Base-by-base conservation (phyloP, 2,797 vertebrate species). In the Sebastes umbrosus region DNA sequence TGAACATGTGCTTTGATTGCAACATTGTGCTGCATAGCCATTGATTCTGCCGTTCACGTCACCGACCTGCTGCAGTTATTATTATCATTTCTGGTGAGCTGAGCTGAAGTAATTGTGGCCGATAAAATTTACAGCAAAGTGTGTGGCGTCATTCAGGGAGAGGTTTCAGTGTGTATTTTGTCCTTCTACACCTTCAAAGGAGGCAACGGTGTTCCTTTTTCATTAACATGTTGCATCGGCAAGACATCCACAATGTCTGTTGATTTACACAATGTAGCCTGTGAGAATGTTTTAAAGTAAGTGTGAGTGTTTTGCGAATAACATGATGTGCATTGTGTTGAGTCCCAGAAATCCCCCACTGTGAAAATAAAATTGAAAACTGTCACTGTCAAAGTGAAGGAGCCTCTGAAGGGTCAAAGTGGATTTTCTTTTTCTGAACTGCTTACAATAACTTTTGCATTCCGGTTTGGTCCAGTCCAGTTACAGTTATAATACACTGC, bases 1-100 rank as follows among this genome's bases (percentile, higher is more conserved):
- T 72, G 73, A 75, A 32, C 77, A 60, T 81, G 73, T 39, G 69
- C 74, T 75, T 58, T 86, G 82, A 89, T 83, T 86, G 76, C 69
- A 67, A 79, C 78, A 20, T 65, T n/a, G 60, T 71, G 75, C 87
- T 67, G 60, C 68, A 46, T 13, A 69, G 57, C 12, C 29, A 60
- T 34, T 58, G 73, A 76, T 83, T 87, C 67, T 27, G 32, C 73
- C 46, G 58, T 84, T 74, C 50, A 66, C 34, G 10, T 82, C 69
- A 71, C 57, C 59, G 69, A 78, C 46, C 69, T 73, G 13, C 79
- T 74, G 62, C 59, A 74, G 58, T 54, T 31, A 18, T 79, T n/a
- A 18, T 79, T 18, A 29, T 68, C 52, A 36, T 79, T 79, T 80
- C n/a, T 59, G 63, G 58, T 77, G 62, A 84, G 29, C 13, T 4